Evolutionary conservation across 1,140 invertebrate genomes (phyloP), one percentile per base, ranked within the genome.

Genomic region (Dreissena polymorpha): DNA sequence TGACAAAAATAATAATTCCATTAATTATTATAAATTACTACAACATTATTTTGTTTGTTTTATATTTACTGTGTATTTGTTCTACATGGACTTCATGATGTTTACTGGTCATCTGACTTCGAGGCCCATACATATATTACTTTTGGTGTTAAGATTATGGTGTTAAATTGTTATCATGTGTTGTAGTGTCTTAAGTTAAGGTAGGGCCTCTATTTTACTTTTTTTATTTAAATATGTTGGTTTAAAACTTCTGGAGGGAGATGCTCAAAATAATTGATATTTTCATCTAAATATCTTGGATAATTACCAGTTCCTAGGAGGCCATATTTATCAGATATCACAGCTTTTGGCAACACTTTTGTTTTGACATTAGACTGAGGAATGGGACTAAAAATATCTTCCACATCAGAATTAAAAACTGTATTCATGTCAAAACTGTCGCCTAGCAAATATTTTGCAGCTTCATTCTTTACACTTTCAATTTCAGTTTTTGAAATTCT

Each of bases 231-330:
- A n/a, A n/a, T n/a, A n/a, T n/a, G n/a, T n/a, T n/a, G n/a, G n/a
- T n/a, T n/a, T n/a, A n/a, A n/a, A 21, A 90, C 74, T 64, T 89
- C 85, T 16, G 63, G 16, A 3, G 89, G 89, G 12, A 90, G 75
- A n/a, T 49, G 14, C 21, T 86, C 76, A 85, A 90, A 88, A 51
- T 84, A 88, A 73, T 88, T 85, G 16, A 80, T 51, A 39, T 85
- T 79, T 49, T 57, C 69, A 29, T 55, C 51, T 21, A 49, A 1
- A 23, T 60, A 67, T 55, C 75, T 77, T 51, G 67, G 68, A 68
- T 71, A 83, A 49, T 55, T 29, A 21, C 82, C 83, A 23, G 76
- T 69, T 49, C 82, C 86, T 14, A 88, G 75, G n/a, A 88, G 82
- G 0, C 87, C 87, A 80, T 78, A 88, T 27, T 86, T 76, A 53